phyloP scores from a whole-genome alignment of 2,797 vertebrate genomes.

The Hafferia zeledoni region DNA sequence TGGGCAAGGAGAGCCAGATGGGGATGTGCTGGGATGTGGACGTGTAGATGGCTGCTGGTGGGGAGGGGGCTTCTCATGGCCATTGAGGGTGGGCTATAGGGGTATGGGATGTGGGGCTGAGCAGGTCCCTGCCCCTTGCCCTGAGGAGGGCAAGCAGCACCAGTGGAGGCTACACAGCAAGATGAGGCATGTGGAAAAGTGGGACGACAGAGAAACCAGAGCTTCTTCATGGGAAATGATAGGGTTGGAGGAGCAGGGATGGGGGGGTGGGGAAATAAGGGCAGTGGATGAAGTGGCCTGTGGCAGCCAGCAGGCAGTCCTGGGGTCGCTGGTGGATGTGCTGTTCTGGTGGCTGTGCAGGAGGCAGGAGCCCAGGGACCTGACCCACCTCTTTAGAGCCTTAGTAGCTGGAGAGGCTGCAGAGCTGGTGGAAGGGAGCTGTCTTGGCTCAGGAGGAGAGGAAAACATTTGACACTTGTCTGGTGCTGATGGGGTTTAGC shows the following conservation, averaged over 20 bases:
- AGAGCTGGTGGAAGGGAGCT: not conserved
- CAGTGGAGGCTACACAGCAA: not conserved
- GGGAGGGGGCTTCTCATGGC: not conserved
- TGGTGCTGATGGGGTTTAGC: not conserved
- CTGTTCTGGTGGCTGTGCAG: not conserved
- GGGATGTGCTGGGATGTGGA: not conserved
- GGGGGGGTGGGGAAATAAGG: too few species aligned
- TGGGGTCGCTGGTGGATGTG: rapidly evolving
- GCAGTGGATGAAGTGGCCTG: not conserved
- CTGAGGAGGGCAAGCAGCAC: not conserved
- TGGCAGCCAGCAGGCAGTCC: not conserved
- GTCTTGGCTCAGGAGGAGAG: not conserved
- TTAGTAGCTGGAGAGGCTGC: not conserved
- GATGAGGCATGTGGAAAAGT: rapidly evolving
- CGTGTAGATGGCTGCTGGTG: not conserved
- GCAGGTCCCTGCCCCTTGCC: rapidly evolving
- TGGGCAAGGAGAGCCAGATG: not conserved
- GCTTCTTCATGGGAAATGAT: not conserved
- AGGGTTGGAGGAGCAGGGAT: not conserved
- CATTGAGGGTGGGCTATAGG: rapidly evolving
- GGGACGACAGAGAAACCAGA: not conserved
- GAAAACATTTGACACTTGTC: rapidly evolving
- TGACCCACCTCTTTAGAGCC: not conserved
- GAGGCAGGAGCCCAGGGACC: not conserved
- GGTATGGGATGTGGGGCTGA: not conserved